Percentiles rank a stretch among this genome's conserved stretches.
phyloP scores from a whole-genome alignment of 2,113 vertebrate genomes.

The Perca fluviatilis region DNA sequence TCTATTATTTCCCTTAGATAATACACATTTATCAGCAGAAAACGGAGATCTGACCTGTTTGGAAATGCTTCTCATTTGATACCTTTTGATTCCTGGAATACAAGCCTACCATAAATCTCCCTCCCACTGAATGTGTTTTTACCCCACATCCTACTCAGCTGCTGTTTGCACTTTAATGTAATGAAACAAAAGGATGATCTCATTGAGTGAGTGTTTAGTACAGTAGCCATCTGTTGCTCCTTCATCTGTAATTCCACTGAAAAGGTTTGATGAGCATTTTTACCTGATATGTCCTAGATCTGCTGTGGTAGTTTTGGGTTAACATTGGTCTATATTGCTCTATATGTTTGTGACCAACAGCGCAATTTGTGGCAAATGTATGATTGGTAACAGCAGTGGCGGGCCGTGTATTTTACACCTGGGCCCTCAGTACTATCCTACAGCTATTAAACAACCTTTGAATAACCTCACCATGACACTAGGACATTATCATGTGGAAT shows the following conservation, averaged over 20 bases:
- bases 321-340: not conserved
- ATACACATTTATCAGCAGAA: constrained; percentile 56
- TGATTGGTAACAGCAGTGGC: not conserved
- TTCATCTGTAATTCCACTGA: constrained; percentile 53
- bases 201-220: constrained; percentile 42
- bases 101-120: constrained; percentile 40
- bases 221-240: constrained; percentile 53
- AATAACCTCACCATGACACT: too few relatives aligned
- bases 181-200: constrained; percentile 55
- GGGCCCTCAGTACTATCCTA: too few relatives aligned
- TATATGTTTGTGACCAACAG: not conserved
- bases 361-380: not conserved
- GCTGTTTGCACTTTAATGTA: constrained; percentile 55
- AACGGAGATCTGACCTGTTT: constrained; percentile 43
- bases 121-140: constrained; percentile 24
- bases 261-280: constrained; percentile 38
- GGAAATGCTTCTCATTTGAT: constrained; percentile 52
- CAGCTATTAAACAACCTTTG: too few relatives aligned
- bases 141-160: constrained; percentile 16
- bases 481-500: too few relatives aligned
- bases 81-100: constrained; percentile 47
- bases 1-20: constrained; percentile 33
- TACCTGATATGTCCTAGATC: constrained; percentile 18
- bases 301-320: not conserved
- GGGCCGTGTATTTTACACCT: too few relatives aligned